Evolutionary conservation across 1,140 invertebrate genomes (phyloP), one percentile per base, ranked within the genome.

Genomic region (Oedothorax gibbosus): DNA sequence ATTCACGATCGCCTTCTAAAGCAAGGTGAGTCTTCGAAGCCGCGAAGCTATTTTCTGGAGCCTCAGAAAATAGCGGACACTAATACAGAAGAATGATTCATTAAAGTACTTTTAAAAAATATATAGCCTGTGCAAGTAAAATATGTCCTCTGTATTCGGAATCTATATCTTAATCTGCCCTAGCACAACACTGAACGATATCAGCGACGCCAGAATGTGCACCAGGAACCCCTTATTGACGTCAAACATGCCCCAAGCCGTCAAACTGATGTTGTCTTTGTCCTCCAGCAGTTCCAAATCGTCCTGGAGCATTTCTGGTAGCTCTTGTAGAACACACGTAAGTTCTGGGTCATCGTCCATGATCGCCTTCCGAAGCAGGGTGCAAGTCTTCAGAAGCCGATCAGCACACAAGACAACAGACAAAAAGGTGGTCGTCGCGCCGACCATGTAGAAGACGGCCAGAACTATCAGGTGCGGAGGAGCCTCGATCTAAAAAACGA

Each of bases 261-360:
- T 77, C 21, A 77, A 62, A 35, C 56, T 20, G 15, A 75, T 2
- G 12, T 75, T 75, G 20, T 75, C 72, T 11, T 75, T 75, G 20
- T 75, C 72, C 49, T 75, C 72, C 8, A 75, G 21, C 15, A 75
- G 20, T 15, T 15, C 21, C 21, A 75, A 75, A 60, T 75, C 72
- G 12, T 21, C n/a, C 49, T 57, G 53, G 2, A 75, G 11, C 1
- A 57, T 53, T 12, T 57, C 53, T 1, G 53, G 18, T 14, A 75
- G 14, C 56, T 18, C 7, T 7, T 15, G 10, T 35, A 51, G 10
- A 4, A 11, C 15, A 7, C 12, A 60, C 6, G 9, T 21, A 14
- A 60, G 35, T 12, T 75, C 72, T 0, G 72, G 60, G 60, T 20
- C 49, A 35, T 75, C 72, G 8, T 57, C 53, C 72, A 75, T 75